Percentiles rank a stretch among this genome's conserved stretches.
phyloP scores from a whole-genome alignment of 2,797 vertebrate species.

The Aselliscus stoliczkanus region DNA sequence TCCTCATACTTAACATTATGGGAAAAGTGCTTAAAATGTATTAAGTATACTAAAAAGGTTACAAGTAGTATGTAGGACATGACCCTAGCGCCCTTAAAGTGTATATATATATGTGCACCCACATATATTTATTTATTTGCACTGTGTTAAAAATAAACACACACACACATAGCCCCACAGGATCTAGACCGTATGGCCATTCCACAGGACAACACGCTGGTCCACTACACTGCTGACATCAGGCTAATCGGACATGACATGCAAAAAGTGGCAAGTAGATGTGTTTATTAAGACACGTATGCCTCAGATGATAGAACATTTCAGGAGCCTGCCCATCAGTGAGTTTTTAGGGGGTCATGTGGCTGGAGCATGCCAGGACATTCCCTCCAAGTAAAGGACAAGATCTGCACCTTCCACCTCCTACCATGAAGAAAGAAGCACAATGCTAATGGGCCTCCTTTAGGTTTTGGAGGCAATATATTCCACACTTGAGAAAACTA shows the following conservation, averaged over 20 bases:
- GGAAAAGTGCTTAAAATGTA: background rate
- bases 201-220: background rate
- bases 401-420: background rate
- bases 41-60: background rate
- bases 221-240: background rate
- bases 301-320: background rate
- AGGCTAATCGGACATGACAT: accelerated
- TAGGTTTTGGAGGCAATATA: background rate
- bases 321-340: background rate
- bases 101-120: background rate
- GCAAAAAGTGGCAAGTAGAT: background rate
- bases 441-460: background rate
- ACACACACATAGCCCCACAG: background rate
- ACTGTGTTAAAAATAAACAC: background rate
- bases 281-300: background rate
- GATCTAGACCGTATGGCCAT: background rate
- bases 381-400: background rate
- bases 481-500: background rate
- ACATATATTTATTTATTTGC: background rate
- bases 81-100: background rate
- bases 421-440: background rate
- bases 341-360: background rate
- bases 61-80: background rate
- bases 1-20: background rate
- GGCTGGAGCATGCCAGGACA: background rate